phyloP scores from a whole-genome alignment of 2,888 invertebrate genomes.

The Agonopterix alstromeriana region DNA sequence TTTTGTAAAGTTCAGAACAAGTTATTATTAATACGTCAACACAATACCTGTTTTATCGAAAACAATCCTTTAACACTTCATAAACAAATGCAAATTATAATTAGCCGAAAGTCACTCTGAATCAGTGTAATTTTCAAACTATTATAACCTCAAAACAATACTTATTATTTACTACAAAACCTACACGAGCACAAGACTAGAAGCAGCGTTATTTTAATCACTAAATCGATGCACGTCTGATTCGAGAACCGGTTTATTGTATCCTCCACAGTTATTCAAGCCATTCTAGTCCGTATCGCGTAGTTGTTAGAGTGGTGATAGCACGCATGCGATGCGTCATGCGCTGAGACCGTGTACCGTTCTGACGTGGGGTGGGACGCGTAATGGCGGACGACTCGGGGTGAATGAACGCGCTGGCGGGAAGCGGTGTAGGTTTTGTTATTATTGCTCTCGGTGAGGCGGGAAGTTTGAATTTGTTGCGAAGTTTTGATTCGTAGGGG shows the following conservation, averaged over 20 bases:
- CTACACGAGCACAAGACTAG: background rate
- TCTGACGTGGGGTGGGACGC: slow-evolving; percentile 6
- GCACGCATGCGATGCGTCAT: slow-evolving; percentile 14
- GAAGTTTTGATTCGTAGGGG: background rate
- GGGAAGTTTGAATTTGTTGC: slow-evolving; percentile 9
- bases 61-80: no score
- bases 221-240: slow-evolving; percentile 9
- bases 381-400: slow-evolving; percentile 9
- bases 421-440: slow-evolving; percentile 9
- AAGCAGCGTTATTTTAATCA: background rate
- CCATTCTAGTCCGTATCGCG: no score
- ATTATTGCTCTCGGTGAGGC: slow-evolving; percentile 9
- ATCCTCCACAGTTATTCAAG: no score
- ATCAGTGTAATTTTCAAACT: no score
- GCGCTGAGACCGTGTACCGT: slow-evolving; percentile 21
- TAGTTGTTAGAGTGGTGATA: background rate
- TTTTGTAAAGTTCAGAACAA: background rate
- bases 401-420: slow-evolving; percentile 10
- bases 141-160: no score
- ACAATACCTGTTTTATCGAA: no score
- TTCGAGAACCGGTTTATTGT: slow-evolving; percentile 2
- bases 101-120: no score
- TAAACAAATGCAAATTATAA: no score
- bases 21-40: no score
- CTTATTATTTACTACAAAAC: slow-evolving; percentile 1